A percentile compares a stretch with the other conserved stretches of the same genome.
Evolutionary conservation across 2,113 vertebrate genomes (phyloP).

Genomic region (Percina caprodes): DNA sequence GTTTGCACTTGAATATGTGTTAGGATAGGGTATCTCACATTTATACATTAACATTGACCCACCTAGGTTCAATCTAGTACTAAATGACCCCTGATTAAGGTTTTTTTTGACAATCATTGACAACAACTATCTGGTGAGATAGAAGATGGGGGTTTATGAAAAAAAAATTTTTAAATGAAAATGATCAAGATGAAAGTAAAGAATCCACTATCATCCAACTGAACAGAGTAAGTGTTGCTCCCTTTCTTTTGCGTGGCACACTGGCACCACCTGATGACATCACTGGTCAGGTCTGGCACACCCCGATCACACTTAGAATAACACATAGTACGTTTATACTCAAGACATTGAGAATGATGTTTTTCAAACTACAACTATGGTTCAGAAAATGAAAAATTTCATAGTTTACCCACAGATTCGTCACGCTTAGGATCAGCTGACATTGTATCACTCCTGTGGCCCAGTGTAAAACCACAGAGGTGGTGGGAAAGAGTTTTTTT

Average conservation of each 20-base stretch:
- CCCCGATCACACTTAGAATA: not conserved
- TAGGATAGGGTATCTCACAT: slow-evolving; percentile 56
- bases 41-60: slow-evolving; percentile 65
- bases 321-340: not conserved
- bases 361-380: not conserved
- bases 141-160: slow-evolving; percentile 54
- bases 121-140: slow-evolving; percentile 63
- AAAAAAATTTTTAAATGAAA: slow-evolving; percentile 38
- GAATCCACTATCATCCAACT: slow-evolving; percentile 55
- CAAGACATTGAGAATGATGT: not conserved
- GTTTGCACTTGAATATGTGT: slow-evolving; percentile 63
- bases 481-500: not conserved
- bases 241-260: slow-evolving; percentile 68
- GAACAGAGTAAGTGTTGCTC: slow-evolving; percentile 63
- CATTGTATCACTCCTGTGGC: slow-evolving; percentile 49
- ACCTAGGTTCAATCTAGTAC: slow-evolving; percentile 60
- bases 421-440: slow-evolving; percentile 55
- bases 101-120: slow-evolving; percentile 75
- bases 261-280: slow-evolving; percentile 55
- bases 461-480: slow-evolving; percentile 11
- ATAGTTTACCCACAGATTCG: slow-evolving; percentile 15
- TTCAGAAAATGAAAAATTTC: not conserved
- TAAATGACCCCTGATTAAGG: slow-evolving; percentile 76
- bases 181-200: slow-evolving; percentile 84
- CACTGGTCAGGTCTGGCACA: slow-evolving; percentile 17